A percentile compares a stretch with the other conserved stretches of the same genome.
These are phyloP conservation scores for Benitochromis conjunctus DNA, from an alignment of 2,113 vertebrate species.

Conservation along the genomic window DNA sequence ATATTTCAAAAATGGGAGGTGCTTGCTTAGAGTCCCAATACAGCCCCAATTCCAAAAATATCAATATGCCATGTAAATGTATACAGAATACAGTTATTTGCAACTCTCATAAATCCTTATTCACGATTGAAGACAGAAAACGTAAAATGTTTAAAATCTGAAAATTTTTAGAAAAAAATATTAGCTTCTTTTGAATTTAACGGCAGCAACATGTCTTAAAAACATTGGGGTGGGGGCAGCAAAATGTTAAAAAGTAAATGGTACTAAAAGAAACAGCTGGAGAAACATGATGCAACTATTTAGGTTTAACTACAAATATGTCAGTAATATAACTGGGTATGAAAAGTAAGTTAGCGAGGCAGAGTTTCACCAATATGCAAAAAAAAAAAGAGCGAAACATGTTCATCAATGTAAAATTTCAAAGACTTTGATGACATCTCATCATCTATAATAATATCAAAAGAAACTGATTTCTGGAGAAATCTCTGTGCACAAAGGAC, in stretches of 20 bases:
- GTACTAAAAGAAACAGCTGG: not conserved
- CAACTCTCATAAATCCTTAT: not conserved
- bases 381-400: not conserved
- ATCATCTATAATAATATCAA: not conserved
- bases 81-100: not conserved
- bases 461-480: not conserved
- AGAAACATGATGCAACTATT: not conserved
- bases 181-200: not conserved
- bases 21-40: not conserved
- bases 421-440: not conserved
- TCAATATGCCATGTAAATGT: accelerated
- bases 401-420: not conserved
- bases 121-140: not conserved
- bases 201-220: not conserved
- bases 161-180: not conserved
- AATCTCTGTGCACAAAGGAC: not conserved
- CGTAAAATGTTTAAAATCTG: accelerated
- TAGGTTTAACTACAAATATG: not conserved
- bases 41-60: not conserved
- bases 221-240: not conserved
- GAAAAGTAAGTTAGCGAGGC: not conserved
- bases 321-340: not conserved
- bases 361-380: not conserved
- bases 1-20: not conserved
- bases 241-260: not conserved